Evolutionary conservation across 2,113 vertebrate genomes (phyloP).

Genomic region (Lasiurus cinereus): DNA sequence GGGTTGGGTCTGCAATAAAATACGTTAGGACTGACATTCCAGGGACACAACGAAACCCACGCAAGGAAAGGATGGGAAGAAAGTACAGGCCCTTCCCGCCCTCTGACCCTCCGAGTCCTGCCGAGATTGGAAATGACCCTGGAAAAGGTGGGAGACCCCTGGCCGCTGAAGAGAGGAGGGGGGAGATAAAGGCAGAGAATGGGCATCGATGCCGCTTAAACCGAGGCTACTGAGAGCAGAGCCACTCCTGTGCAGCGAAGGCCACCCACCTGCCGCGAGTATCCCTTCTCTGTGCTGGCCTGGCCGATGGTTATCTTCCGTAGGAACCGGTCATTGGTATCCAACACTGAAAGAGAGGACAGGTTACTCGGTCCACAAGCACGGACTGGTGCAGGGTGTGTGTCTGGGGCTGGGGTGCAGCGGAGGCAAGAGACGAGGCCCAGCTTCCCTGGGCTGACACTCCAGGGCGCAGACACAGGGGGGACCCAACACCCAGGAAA

Average conservation of each 20-base stretch:
- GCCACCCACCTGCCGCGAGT: conserved; percentile 91
- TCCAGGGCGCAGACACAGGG: no score
- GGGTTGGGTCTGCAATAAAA: not conserved
- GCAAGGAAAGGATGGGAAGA: not conserved
- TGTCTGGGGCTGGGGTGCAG: not conserved
- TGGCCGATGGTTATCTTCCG: conserved; percentile 96
- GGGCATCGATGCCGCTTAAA: rapidly evolving
- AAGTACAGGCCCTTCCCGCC: no score
- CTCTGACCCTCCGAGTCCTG: not conserved
- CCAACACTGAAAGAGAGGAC: conserved; percentile 88
- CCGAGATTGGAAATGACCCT: not conserved
- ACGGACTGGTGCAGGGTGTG: rapidly evolving
- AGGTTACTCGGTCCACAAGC: not conserved
- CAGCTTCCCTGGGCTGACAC: no score
- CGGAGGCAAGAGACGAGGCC: not conserved
- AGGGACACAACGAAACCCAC: not conserved
- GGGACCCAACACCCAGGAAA: not conserved
- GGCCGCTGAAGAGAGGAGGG: not conserved
- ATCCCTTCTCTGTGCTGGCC: conserved; percentile 93
- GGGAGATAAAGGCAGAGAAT: not conserved
- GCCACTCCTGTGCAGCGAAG: not conserved
- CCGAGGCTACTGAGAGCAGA: rapidly evolving
- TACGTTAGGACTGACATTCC: not conserved
- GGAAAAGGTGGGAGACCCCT: rapidly evolving
- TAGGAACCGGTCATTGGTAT: conserved; percentile 98